These are phyloP conservation scores for Anabas testudineus DNA, from an alignment of 2,797 vertebrate species.

Conservation along the genomic window DNA sequence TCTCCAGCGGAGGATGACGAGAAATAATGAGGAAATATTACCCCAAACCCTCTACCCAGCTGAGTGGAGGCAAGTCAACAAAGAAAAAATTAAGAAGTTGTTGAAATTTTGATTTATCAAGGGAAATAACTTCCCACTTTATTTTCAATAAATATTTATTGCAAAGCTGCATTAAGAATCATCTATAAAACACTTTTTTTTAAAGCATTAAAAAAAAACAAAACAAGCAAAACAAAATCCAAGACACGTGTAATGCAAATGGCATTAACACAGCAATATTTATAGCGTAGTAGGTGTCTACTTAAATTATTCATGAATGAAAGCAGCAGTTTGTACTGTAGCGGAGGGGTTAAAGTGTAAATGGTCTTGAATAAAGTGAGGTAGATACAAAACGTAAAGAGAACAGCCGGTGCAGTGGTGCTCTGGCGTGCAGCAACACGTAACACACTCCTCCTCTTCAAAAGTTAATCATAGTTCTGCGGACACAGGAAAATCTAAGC, in stretches of 20 bases:
- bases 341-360: constrained; percentile 69
- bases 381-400: constrained; percentile 78
- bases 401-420: constrained; percentile 53
- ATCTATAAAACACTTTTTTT: constrained; percentile 71
- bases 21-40: constrained; percentile 87
- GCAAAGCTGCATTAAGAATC: constrained; percentile 70
- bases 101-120: constrained; percentile 76
- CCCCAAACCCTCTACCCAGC: constrained; percentile 76
- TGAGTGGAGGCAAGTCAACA: constrained; percentile 77
- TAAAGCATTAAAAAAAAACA: constrained; percentile 63
- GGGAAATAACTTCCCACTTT: constrained; percentile 75
- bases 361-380: constrained; percentile 77
- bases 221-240: constrained; percentile 66
- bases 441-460: constrained; percentile 53
- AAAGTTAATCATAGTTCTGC: constrained; percentile 59
- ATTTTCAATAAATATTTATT: constrained; percentile 77
- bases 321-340: constrained; percentile 60
- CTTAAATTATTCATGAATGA: constrained; percentile 59
- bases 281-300: constrained; percentile 54
- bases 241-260: constrained; percentile 62
- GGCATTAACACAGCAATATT: constrained; percentile 65
- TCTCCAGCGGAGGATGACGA: constrained; percentile 80
- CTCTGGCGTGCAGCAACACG: constrained; percentile 55
- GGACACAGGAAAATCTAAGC: constrained; percentile 58
- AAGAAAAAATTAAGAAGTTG: constrained; percentile 73